A percentile compares a stretch with the other conserved stretches of the same genome.
Conservation (phyloP, 2,113 vertebrate species). For the Perca schrenkii region DNA sequence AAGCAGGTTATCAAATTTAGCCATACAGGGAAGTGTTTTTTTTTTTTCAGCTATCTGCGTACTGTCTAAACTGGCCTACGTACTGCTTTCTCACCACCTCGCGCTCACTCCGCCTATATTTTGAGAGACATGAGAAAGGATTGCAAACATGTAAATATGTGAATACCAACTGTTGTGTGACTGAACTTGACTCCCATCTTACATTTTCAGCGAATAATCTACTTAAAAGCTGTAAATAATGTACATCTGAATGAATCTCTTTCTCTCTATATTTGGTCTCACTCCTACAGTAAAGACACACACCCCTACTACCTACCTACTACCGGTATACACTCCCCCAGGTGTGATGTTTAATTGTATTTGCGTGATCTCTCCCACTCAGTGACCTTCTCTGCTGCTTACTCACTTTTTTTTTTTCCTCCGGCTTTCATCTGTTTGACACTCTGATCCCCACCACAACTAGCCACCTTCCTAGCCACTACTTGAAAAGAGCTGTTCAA, state of each 20-base stretch:
- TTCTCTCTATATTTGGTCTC: neutral
- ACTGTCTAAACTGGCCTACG: neutral
- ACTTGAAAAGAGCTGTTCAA: slow-evolving; percentile 30
- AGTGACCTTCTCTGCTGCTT: slow-evolving; percentile 27
- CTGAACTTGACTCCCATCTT: neutral
- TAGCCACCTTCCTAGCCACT: slow-evolving; percentile 16
- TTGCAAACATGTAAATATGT: neutral
- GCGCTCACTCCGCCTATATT: neutral
- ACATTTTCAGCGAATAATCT: neutral
- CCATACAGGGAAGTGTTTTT: neutral
- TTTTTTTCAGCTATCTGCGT: neutral
- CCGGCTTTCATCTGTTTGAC: slow-evolving; percentile 15
- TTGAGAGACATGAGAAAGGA: neutral
- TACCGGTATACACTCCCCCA: neutral
- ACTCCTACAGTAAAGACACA: neutral
- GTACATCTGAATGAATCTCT: neutral
- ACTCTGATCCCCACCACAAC: slow-evolving; percentile 12
- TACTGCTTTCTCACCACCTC: neutral
- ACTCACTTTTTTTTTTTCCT: slow-evolving; percentile 21
- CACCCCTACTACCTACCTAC: no score
- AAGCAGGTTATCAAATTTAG: slow-evolving; percentile 25
- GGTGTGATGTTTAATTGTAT: slow-evolving; percentile 15
- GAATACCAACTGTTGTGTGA: neutral
- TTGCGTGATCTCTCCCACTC: slow-evolving; percentile 3
- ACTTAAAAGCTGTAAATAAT: neutral